Evolutionary conservation across 1,140 invertebrate species (phyloP), one percentile per base, ranked within the genome.

Genomic region (Galleria mellonella): DNA sequence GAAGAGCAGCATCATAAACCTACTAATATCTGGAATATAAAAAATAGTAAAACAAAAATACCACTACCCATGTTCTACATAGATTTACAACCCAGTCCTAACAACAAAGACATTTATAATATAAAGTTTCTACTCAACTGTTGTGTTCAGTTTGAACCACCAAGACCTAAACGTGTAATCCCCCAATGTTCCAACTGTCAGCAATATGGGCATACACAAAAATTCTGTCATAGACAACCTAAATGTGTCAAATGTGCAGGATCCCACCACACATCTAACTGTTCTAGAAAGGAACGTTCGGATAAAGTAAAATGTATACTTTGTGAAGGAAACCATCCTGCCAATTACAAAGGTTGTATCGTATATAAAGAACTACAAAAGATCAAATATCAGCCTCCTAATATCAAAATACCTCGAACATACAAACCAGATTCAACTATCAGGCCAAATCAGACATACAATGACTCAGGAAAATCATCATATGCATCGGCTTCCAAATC

Each of bases 101-200:
- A 62, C 9, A 65, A 61, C 36, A 65, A 59, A 23, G 8, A 43
- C 9, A 53, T 62, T 1, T 59, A 60, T 12, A 17, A 52, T 4
- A 32, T 66, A 1, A 58, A 46, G 45, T 9, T 10, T 23, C 23
- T 66, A 0, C 7, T 66, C 0, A 41, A 60, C 15, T 62, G 51
- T 9, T 7, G 7, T 1, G 28, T 61, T 15, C 33, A 11, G 9
- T 38, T 62, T 38, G 55, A 47, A 15, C 30, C 31, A n/a, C 37
- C 31, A 10, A 35, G 23, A 38, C 13, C 37, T 29, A 43, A 49
- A 17, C 32, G 47, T 1, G 12, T 7, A 32, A 39, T 32, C 14
- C 44, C 36, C 27, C 44, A 40, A 33, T 39, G 37, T 13, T 23
- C 36, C 4, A 42, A 37, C 29, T 49, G 47, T 12, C 39, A 43